A percentile compares a stretch with the other conserved stretches of the same genome.
phyloP scores from a whole-genome alignment of 1,140 invertebrate species.

The Megathymus violae region DNA sequence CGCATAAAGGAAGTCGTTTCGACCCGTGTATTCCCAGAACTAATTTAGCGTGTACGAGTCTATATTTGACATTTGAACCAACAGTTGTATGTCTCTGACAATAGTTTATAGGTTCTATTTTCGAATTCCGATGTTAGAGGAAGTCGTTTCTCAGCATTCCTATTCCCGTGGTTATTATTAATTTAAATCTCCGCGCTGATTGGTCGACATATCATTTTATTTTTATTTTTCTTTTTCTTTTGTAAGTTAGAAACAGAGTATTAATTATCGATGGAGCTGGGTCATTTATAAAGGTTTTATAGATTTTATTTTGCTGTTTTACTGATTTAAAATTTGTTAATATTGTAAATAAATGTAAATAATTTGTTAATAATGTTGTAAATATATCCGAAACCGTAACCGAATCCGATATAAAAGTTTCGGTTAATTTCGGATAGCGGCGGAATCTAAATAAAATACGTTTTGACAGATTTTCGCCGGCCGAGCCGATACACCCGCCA shows the following conservation, averaged over 20 bases:
- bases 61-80: conserved; percentile 58
- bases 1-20: conserved; percentile 69
- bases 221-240: conserved; percentile 8
- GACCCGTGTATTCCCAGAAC: conserved; percentile 60
- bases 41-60: conserved; percentile 62
- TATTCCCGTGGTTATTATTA: conserved; percentile 49
- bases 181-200: conserved; percentile 38
- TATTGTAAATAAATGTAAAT: no score
- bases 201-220: conserved; percentile 17
- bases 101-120: conserved; percentile 71
- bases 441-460: no score
- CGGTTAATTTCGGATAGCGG: no score
- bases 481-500: no score
- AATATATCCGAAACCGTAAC: no score
- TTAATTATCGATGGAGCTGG: conserved; percentile 6
- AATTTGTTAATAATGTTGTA: no score
- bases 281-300: conserved; percentile 12
- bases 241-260: conserved; percentile 14
- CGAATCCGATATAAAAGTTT: no score
- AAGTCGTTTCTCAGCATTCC: conserved; percentile 70
- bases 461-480: no score
- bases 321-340: no score
- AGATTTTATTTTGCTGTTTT: not conserved
- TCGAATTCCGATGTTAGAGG: conserved; percentile 48
- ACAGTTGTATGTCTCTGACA: conserved; percentile 49